Evolutionary conservation across 2,888 invertebrate genomes (phyloP), one percentile per base, ranked within the genome.

Genomic region (Nomada fucata): DNA sequence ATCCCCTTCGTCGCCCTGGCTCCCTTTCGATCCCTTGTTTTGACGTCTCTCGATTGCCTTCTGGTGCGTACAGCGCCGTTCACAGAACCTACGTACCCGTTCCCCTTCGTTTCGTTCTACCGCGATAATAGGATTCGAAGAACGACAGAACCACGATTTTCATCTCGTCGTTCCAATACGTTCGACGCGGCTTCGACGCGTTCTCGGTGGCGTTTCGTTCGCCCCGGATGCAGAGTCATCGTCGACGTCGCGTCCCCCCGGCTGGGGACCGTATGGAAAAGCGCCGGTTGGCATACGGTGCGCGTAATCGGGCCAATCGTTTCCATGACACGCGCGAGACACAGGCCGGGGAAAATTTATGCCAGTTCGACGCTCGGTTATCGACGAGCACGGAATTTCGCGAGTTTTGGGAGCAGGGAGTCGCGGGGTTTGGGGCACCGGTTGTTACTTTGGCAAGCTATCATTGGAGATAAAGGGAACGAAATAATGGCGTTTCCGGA

Each of bases 401-500:
- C 15, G 15, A 47, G 15, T 47, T 47, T 13, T 15, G 13, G 47
- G 15, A 11, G 15, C 11, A 53, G 23, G 26, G 61, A 52, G 23
- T 52, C 52, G 42, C 42, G 15, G 3, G 61, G 15, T 23, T 36
- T 36, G 11, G 50, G 36, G 36, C 50, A 50, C 52, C 50, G 60
- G 26, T 50, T 29, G 4, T 55, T 55, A 44, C 26, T 72, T 64
- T 1, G 13, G 13, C 26, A 18, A 9, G 23, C 26, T 4, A 20
- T 50, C 61, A 10, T 20, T 7, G 44, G 61, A 55, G 71, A 76
- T 53, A 55, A 74, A 18, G 26, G 44, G 47, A 20, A 18, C 29
- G 61, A 36, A 72, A 71, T 61, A 63, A 76, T 71, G 72, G 72
- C 29, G 55, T 36, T 50, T 76, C 60, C 44, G 61, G 47, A 13